Percentiles rank a stretch among this genome's conserved stretches.
Evolutionary conservation across 2,113 vertebrate species (phyloP).

Genomic region (Laterallus jamaicensis): DNA sequence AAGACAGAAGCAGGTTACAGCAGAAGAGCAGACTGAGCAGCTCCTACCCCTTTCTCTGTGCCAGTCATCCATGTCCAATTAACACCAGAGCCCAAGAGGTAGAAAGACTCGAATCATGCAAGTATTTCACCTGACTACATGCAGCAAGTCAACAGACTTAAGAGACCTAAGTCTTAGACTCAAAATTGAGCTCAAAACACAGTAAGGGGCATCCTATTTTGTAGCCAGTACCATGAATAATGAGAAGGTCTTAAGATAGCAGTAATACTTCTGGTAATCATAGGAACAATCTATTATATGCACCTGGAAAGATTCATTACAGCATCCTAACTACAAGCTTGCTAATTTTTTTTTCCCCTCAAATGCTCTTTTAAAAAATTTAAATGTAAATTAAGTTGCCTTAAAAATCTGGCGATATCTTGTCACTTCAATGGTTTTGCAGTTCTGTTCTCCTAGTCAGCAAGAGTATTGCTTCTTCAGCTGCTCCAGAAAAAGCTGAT

Average conservation of each 20-base stretch:
- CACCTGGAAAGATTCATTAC: not conserved
- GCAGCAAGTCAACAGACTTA: not conserved
- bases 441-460: not conserved
- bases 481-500: not conserved
- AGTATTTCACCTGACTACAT: not conserved
- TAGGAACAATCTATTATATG: not conserved
- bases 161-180: not conserved
- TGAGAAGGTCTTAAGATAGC: not conserved
- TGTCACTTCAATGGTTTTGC: not conserved
- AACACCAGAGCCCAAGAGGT: not conserved
- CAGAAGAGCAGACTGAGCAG: not conserved
- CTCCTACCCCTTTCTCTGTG: not conserved
- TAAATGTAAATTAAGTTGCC: not conserved
- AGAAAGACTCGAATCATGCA: not conserved
- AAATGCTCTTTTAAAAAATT: not conserved
- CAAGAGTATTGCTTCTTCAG: not conserved
- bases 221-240: not conserved
- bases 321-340: not conserved
- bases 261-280: not conserved
- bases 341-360: not conserved
- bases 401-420: not conserved
- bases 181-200: not conserved
- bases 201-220: not conserved
- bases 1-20: not conserved
- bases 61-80: fast-evolving